phyloP scores from a whole-genome alignment of 2,888 invertebrate genomes.

The Dryocosmus kuriphilus region DNA sequence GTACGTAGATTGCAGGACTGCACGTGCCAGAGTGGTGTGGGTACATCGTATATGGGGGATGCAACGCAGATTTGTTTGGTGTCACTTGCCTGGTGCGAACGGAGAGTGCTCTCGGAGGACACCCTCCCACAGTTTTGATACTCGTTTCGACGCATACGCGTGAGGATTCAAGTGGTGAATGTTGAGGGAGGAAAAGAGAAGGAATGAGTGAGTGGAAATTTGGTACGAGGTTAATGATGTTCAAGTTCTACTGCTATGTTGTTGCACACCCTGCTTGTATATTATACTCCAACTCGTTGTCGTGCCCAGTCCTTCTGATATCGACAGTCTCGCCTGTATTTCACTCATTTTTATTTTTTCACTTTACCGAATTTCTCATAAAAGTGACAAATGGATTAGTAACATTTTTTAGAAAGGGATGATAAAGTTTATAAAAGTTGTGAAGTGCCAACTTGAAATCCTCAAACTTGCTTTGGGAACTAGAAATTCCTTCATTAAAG shows the following conservation, averaged over 20 bases:
- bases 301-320: constrained; percentile 64
- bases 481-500: too few relatives aligned
- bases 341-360: background rate
- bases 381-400: background rate
- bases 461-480: too few relatives aligned
- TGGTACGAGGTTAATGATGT: constrained; percentile 67
- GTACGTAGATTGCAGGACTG: background rate
- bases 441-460: too few relatives aligned
- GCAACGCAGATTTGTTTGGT: constrained; percentile 73
- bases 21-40: constrained; percentile 28
- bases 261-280: constrained; percentile 56
- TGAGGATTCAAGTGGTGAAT: constrained; percentile 47
- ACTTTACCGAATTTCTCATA: background rate
- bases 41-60: constrained; percentile 47
- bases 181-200: constrained; percentile 59
- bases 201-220: constrained; percentile 62
- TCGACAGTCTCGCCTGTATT: constrained; percentile 63
- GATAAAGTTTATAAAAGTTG: too few relatives aligned
- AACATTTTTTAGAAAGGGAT: too few relatives aligned
- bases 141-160: constrained; percentile 54
- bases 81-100: constrained; percentile 72
- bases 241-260: constrained; percentile 66
- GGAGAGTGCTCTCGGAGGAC: constrained; percentile 58
- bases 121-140: constrained; percentile 54
- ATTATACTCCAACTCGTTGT: constrained; percentile 69